Evolutionary conservation across 2,888 invertebrate species (phyloP).

Genomic region (Sminthurides aquaticus): DNA sequence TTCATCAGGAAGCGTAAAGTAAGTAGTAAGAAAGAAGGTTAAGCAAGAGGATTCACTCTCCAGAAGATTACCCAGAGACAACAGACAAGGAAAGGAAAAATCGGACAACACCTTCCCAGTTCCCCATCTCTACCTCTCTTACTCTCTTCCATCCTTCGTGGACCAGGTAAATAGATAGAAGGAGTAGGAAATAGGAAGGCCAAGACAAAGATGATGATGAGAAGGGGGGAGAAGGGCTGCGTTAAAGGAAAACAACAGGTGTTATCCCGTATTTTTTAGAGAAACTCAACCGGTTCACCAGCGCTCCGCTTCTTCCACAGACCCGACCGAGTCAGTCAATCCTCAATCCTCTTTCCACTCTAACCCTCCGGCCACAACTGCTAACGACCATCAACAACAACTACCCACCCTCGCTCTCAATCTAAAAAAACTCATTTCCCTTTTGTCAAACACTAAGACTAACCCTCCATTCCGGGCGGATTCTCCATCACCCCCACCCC

Average conservation of each 20-base stretch:
- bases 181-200: background rate
- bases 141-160: background rate
- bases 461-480: conserved; percentile 23
- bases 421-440: conserved; percentile 43
- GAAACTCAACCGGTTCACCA: conserved; percentile 41
- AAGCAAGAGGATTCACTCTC: background rate
- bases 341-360: background rate
- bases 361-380: conserved; percentile 41
- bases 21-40: too few species aligned
- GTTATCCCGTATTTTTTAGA: conserved; percentile 37
- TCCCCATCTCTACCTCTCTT: background rate
- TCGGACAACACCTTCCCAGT: background rate
- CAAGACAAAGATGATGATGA: conserved; percentile 2
- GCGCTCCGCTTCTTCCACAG: conserved; percentile 26
- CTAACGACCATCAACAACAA: conserved; percentile 40
- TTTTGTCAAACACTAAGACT: conserved; percentile 39
- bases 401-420: conserved; percentile 37
- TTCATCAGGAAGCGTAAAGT: too few species aligned
- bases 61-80: background rate
- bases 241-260: conserved; percentile 42
- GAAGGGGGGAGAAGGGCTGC: conserved; percentile 9
- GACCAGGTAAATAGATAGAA: background rate
- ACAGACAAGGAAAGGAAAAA: conserved; percentile 4
- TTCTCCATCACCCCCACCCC: conserved; percentile 11
- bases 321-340: too few species aligned